Conservation (phyloP, 2,888 invertebrate genomes). For the Ptycholaimellus sp. region DNA sequence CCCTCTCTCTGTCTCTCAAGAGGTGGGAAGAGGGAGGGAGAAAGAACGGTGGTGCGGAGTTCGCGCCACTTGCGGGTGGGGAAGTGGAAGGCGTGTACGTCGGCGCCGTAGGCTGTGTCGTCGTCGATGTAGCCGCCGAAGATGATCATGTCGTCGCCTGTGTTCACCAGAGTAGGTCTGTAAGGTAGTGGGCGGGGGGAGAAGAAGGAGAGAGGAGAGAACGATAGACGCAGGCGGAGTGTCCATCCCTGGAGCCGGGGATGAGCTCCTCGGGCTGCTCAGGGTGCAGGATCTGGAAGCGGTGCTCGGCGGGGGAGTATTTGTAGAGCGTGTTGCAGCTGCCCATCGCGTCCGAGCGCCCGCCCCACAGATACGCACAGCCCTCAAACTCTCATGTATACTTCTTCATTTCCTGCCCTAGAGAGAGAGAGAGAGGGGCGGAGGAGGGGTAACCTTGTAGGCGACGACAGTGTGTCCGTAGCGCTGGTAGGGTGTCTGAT, state of each 20-base stretch:
- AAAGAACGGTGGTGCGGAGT: conserved; percentile 9
- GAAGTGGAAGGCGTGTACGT: conserved; percentile 47
- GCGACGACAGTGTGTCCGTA: conserved; percentile 71
- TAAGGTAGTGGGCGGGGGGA: no score
- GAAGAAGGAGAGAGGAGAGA: no score
- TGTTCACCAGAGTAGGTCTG: neutral
- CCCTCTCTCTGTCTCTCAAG: no score
- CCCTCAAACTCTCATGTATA: no score
- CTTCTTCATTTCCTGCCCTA: no score
- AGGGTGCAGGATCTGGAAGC: no score
- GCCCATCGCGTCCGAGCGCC: conserved; percentile 49
- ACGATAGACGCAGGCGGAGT: conserved; percentile 43
- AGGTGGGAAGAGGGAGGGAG: neutral
- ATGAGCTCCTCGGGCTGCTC: no score
- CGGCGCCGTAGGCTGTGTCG: conserved; percentile 48
- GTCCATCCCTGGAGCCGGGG: conserved; percentile 61
- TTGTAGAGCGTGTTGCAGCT: conserved; percentile 53
- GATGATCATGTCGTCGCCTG: conserved; percentile 66
- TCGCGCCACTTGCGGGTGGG: conserved; percentile 43
- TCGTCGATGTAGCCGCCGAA: conserved; percentile 69
- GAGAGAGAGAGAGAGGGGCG: no score
- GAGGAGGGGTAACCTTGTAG: no score
- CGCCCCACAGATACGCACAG: conserved; percentile 60
- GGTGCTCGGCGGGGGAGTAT: no score
- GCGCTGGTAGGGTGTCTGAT: no score